Evolutionary conservation across 2,113 vertebrate species (phyloP), one percentile per base, ranked within the genome.

Genomic region (Asarcornis scutulata): DNA sequence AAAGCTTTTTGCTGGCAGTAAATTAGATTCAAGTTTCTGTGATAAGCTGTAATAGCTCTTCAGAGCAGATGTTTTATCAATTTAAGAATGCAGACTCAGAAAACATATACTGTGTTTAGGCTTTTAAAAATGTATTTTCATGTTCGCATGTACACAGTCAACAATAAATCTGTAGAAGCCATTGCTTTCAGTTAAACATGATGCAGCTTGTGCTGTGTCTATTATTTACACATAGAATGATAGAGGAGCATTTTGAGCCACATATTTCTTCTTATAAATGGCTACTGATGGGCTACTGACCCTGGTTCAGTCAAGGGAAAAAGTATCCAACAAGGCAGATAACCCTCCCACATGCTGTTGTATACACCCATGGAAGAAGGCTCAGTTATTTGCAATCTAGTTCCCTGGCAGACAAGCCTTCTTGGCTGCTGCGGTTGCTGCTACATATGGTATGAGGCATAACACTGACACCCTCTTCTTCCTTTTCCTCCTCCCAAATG

Each of bases 61-160:
- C 63, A 67, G 88, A 96, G 74, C 96, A 97, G 95, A 96, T 92
- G 83, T 95, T 96, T 96, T 94, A 96, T 97, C 95, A 92, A 34
- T 96, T 91, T 96, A 89, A 92, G 66, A 91, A 91, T 66, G 67
- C n/a, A 91, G 81, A 63, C 46, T 2, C 67, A 83, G 83, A 93
- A 94, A 96, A 95, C 77, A 83, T 56, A 73, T 66, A 86, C 58
- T 59, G 36, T 0, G 0, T 84, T 92, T 68, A 73, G 88, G 67
- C 88, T 95, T 79, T 83, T 53, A 8, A 66, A 88, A 83, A 74
- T 63, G 67, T 82, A 62, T 95, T 91, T 95, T 75, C 92, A 82
- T 83, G 71, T 76, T 88, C 63, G 81, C n/a, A 46, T 91, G 77
- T 87, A 89, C 77, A 42, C 25, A 91, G 92, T 89, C 92, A 94